These are phyloP conservation scores for Mercenaria mercenaria DNA, from an alignment of 1,140 invertebrate genomes.

Conservation along the genomic window DNA sequence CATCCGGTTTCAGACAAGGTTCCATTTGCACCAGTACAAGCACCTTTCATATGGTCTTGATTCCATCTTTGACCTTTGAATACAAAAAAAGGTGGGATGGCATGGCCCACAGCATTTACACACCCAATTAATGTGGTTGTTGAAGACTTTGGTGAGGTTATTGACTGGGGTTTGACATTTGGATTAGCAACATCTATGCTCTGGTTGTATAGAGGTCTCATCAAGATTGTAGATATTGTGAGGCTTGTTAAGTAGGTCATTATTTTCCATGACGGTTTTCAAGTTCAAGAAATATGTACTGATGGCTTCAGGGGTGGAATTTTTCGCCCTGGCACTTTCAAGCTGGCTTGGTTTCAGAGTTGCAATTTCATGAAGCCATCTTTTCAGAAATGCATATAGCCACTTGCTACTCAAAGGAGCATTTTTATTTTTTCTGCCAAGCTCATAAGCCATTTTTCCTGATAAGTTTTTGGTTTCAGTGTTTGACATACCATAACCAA, in stretches of 20 bases:
- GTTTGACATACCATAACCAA: not conserved
- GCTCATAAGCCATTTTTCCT: not conserved
- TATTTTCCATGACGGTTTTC: not conserved
- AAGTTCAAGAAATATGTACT: not conserved
- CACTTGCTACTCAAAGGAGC: conserved; percentile 9
- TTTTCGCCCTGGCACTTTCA: not conserved
- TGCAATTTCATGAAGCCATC: not conserved
- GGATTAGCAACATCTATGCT: not conserved
- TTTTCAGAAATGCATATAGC: not conserved
- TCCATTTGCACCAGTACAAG: not conserved
- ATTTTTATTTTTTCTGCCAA: not conserved
- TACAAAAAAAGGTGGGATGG: conserved; percentile 48
- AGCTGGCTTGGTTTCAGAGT: not conserved
- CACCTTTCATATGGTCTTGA: conserved; percentile 26
- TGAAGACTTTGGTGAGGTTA: not conserved
- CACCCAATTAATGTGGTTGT: conserved; percentile 52
- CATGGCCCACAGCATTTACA: conserved; percentile 57
- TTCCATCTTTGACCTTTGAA: conserved; percentile 43
- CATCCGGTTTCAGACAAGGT: conserved; percentile 28
- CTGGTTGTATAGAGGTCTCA: not conserved
- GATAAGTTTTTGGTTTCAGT: not conserved
- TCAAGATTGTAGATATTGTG: conserved; percentile 4
- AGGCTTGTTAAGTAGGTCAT: not conserved
- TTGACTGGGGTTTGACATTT: not conserved
- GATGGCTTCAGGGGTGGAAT: not conserved